Evolutionary conservation across 2,113 vertebrate genomes (phyloP).

Genomic region (Apaloderma vittatum): DNA sequence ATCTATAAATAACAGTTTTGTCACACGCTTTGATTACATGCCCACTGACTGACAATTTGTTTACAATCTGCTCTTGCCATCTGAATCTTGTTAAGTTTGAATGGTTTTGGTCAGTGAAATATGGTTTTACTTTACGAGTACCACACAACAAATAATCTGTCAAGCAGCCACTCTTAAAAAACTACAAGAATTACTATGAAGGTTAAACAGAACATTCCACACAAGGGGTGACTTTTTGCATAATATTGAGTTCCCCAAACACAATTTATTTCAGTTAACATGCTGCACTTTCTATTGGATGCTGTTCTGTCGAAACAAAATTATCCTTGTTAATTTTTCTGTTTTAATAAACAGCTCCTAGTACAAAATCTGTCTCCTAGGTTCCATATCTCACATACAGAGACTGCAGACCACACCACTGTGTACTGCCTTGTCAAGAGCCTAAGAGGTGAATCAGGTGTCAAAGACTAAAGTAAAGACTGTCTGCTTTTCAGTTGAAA

Average conservation of each 20-base stretch:
- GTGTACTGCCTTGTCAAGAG: background rate
- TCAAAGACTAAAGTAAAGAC: background rate
- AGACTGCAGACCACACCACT: background rate
- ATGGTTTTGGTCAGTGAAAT: background rate
- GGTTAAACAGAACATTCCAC: background rate
- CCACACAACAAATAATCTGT: background rate
- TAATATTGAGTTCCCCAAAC: background rate
- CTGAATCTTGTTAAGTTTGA: background rate
- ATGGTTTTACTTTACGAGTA: background rate
- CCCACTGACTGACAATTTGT: background rate
- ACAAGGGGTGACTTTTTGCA: background rate
- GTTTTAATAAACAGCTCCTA: background rate
- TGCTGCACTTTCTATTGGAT: background rate
- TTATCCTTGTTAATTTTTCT: background rate
- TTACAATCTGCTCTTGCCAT: constrained; percentile 1
- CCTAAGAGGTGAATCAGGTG: background rate
- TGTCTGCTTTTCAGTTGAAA: background rate
- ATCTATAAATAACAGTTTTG: background rate
- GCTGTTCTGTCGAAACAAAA: background rate
- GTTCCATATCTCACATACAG: background rate
- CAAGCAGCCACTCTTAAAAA: background rate
- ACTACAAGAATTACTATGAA: background rate
- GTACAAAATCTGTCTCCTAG: background rate
- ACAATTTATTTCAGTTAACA: background rate
- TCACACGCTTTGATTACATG: background rate